These are phyloP conservation scores for Asteroscopus sphinx DNA, from an alignment of 2,888 invertebrate genomes.

Conservation along the genomic window DNA sequence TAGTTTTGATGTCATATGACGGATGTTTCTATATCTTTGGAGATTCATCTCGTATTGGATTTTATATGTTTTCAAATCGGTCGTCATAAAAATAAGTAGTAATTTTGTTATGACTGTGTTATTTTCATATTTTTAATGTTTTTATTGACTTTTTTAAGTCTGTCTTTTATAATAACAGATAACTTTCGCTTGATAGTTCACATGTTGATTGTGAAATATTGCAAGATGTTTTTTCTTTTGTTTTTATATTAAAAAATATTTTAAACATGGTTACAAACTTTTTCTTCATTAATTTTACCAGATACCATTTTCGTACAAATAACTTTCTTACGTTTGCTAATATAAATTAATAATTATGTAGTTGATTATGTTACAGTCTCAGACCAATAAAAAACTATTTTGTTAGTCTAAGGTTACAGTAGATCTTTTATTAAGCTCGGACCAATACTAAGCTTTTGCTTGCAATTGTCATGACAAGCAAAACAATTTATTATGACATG, in stretches of 20 bases:
- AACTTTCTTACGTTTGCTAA: not conserved
- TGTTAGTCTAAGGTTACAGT: no score
- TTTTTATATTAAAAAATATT: no score
- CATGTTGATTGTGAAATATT: slow-evolving; percentile 24
- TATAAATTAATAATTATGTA: not conserved
- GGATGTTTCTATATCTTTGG: slow-evolving; percentile 52
- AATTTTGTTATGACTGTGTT: slow-evolving; percentile 33
- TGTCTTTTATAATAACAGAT: slow-evolving; percentile 20
- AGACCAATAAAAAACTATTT: no score
- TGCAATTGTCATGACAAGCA: slow-evolving; percentile 21
- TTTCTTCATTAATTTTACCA: not conserved
- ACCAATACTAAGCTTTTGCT: no score
- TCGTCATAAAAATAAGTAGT: slow-evolving; percentile 48
- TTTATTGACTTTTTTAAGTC: slow-evolving; percentile 15
- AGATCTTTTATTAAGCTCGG: slow-evolving; percentile 1
- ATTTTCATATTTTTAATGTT: slow-evolving; percentile 32
- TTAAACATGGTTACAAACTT: no score
- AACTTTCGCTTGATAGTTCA: slow-evolving; percentile 23
- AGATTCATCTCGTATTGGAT: slow-evolving; percentile 48
- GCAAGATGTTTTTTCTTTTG: not conserved
- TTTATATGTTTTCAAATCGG: slow-evolving; percentile 60
- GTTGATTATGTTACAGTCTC: no score
- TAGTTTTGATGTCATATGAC: slow-evolving; percentile 66
- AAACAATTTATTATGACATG: slow-evolving; percentile 21
- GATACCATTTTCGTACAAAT: not conserved